Conservation (phyloP, 2,888 invertebrate species). For the Lamellibrachia satsuma region DNA sequence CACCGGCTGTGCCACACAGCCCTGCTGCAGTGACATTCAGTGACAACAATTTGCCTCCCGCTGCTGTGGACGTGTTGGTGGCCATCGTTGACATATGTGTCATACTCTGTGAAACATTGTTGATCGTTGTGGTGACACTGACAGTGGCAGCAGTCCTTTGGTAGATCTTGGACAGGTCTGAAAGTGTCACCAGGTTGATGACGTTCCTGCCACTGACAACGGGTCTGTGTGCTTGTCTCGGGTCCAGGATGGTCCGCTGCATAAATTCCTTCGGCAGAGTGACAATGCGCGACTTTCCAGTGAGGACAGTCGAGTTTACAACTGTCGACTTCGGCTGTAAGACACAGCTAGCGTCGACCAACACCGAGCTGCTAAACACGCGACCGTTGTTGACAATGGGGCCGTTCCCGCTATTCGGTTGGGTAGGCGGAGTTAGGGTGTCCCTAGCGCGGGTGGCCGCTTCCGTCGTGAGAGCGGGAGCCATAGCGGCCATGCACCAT, state of each 20-base stretch:
- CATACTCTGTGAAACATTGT: slow-evolving; percentile 6
- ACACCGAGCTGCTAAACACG: slow-evolving; percentile 26
- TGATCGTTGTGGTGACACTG: neutral
- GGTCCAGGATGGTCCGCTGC: slow-evolving; percentile 18
- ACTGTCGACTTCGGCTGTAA: slow-evolving; percentile 20
- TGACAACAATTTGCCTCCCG: slow-evolving; percentile 26
- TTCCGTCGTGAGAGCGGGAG: slow-evolving; percentile 87
- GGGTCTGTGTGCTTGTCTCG: neutral
- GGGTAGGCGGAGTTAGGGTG: slow-evolving; percentile 31
- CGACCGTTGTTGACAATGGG: slow-evolving; percentile 25
- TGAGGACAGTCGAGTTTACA: no score
- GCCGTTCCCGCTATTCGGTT: neutral
- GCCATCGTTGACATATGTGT: slow-evolving; percentile 25
- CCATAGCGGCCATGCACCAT: slow-evolving; percentile 74
- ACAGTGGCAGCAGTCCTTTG: neutral
- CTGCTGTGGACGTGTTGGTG: slow-evolving; percentile 17
- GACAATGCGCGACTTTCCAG: neutral
- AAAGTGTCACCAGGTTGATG: slow-evolving; percentile 14
- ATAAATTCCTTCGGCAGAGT: neutral
- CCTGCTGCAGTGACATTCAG: slow-evolving; percentile 14
- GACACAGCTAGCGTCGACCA: slow-evolving; percentile 54
- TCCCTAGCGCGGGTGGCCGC: slow-evolving; percentile 58
- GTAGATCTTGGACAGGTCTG: slow-evolving; percentile 22
- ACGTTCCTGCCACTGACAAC: slow-evolving; percentile 6
- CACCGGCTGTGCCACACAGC: neutral